phyloP scores from a whole-genome alignment of 2,888 invertebrate species.

The Spatulosminthurus flaviceps region DNA sequence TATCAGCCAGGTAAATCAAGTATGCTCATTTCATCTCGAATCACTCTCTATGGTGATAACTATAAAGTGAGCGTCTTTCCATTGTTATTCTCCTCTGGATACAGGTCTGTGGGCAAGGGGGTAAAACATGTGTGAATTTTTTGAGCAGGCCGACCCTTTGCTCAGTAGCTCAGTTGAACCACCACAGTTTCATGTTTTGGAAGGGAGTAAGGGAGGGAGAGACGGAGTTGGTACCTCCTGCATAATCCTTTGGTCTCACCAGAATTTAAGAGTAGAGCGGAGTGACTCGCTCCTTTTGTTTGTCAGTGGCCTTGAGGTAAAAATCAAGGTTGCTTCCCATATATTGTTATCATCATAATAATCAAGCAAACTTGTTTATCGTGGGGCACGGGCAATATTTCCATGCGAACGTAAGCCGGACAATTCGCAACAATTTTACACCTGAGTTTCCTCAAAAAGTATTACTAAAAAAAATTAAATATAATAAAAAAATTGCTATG shows the following conservation, averaged over 20 bases:
- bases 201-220: background rate
- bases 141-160: background rate
- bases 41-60: background rate
- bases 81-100: background rate
- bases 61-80: background rate
- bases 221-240: background rate
- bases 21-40: background rate
- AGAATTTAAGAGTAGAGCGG: background rate
- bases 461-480: background rate
- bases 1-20: background rate
- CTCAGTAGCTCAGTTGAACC: background rate
- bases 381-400: conserved; percentile 1
- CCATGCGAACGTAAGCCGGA: background rate
- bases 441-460: background rate
- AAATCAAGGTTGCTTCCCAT: conserved; percentile 61
- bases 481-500: too few species aligned
- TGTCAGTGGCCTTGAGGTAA: conserved; percentile 56
- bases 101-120: background rate
- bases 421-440: background rate
- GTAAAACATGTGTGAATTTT: too few species aligned
- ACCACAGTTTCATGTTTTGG: background rate
- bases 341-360: background rate
- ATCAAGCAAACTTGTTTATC: background rate
- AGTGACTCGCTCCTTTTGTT: background rate
- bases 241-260: background rate